Percentiles rank a stretch among this genome's conserved stretches.
Conservation (phyloP, 2,888 invertebrate genomes). For the Acanthosepion esculentum region DNA sequence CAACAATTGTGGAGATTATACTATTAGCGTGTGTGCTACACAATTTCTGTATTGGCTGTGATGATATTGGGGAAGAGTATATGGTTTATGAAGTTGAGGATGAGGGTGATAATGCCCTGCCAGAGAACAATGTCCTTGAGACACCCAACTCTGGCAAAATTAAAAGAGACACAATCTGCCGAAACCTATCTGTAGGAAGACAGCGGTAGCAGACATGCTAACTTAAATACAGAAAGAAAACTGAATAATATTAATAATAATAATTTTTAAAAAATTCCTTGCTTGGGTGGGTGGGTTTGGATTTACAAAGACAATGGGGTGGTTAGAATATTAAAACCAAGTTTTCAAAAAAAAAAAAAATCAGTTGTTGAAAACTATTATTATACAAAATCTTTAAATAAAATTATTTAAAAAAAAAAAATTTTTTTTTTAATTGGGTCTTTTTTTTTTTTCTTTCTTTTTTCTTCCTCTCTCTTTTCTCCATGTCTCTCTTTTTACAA, state of each 20-base stretch:
- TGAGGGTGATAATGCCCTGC: conserved; percentile 17
- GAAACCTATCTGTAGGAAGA: not conserved
- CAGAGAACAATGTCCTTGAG: not conserved
- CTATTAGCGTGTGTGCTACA: conserved; percentile 42
- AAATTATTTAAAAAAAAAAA: conserved; percentile 6
- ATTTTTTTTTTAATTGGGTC: not conserved
- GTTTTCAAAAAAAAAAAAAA: not conserved
- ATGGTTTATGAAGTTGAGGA: conserved; percentile 45
- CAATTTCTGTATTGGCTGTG: conserved; percentile 47
- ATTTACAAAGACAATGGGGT: not conserved
- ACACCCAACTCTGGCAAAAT: not conserved
- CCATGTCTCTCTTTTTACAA: not conserved
- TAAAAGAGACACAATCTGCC: conserved; percentile 36
- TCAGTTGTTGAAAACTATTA: too few relatives aligned
- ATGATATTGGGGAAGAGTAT: conserved; percentile 42
- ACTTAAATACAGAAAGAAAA: not conserved
- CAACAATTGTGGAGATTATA: conserved; percentile 37
- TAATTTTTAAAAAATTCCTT: not conserved
- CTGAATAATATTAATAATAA: not conserved
- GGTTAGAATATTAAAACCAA: not conserved
- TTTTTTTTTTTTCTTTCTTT: not conserved
- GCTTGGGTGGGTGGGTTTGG: not conserved
- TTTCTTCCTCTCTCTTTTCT: not conserved
- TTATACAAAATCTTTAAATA: not conserved
- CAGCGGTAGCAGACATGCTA: not conserved